Evolutionary conservation across 2,888 invertebrate species (phyloP).

Genomic region (Scrobipalpa atriplicella): DNA sequence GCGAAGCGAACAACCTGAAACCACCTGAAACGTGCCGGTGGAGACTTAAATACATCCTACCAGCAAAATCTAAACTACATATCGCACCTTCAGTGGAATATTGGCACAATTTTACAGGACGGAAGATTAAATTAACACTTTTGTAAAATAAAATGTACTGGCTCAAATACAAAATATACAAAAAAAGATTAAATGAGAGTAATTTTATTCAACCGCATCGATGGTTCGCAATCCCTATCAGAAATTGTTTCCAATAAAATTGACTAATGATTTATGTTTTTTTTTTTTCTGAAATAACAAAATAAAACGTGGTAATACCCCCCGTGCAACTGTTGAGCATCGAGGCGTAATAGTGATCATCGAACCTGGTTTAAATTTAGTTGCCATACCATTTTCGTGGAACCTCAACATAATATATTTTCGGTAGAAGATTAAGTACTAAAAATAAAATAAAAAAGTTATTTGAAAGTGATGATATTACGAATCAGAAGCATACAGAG

Average conservation of each 20-base stretch:
- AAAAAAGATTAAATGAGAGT: no score
- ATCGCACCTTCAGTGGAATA: no score
- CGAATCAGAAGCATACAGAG: no score
- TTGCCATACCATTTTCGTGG: neutral
- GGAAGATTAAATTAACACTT: no score
- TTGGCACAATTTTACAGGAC: no score
- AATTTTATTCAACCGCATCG: neutral
- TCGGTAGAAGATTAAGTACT: neutral
- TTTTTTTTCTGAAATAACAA: neutral
- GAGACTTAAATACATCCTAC: no score
- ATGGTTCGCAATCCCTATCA: neutral
- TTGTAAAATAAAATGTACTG: no score
- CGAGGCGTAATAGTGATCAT: slow-evolving; percentile 30
- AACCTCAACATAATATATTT: neutral
- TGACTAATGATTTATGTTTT: neutral
- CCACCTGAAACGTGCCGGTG: neutral
- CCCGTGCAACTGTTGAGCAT: neutral
- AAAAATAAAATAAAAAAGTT: no score
- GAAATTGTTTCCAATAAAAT: neutral
- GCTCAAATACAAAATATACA: neutral
- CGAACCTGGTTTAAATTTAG: slow-evolving; percentile 21
- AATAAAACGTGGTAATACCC: slow-evolving; percentile 1
- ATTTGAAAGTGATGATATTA: no score
- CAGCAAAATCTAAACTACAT: no score
- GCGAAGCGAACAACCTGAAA: neutral